Conservation (phyloP, 2,113 vertebrate species). For the Daubentonia madagascariensis region DNA sequence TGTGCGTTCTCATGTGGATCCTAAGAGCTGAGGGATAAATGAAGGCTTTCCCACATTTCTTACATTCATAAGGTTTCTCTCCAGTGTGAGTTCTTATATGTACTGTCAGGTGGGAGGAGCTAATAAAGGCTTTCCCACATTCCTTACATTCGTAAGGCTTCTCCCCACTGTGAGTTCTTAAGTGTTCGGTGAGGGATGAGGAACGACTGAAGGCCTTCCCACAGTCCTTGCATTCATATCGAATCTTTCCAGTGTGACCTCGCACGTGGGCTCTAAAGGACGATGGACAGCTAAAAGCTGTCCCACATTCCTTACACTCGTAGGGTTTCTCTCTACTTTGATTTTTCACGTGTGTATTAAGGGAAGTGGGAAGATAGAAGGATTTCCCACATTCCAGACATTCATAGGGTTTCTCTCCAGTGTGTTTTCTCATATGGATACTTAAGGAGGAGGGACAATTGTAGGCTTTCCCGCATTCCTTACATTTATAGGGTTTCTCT, state of each 20-base stretch:
- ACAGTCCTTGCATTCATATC: constrained; percentile 60
- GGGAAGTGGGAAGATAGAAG: constrained; percentile 84
- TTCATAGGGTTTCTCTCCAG: constrained; percentile 77
- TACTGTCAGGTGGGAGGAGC: constrained; percentile 59
- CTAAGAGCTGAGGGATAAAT: constrained; percentile 84
- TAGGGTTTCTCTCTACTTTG: constrained; percentile 80
- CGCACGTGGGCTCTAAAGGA: constrained; percentile 32
- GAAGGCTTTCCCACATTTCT: constrained; percentile 85
- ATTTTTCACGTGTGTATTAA: constrained; percentile 83
- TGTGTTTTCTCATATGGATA: constrained; percentile 68
- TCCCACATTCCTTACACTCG: constrained; percentile 67
- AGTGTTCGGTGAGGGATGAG: constrained; percentile 49
- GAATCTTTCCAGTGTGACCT: constrained; percentile 32
- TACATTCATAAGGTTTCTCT: constrained; percentile 82
- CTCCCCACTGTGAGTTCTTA: constrained; percentile 67
- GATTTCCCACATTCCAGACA: constrained; percentile 86
- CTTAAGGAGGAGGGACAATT: constrained; percentile 61
- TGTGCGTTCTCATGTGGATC: constrained; percentile 77
- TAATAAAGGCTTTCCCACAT: constrained; percentile 66
- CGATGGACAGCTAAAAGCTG: constrained; percentile 56
- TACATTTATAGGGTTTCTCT: constrained; percentile 70
- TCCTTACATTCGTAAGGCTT: constrained; percentile 68
- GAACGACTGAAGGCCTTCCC: constrained; percentile 61
- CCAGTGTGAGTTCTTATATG: constrained; percentile 73
- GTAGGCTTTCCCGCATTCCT: constrained; percentile 71